Base-by-base conservation (phyloP, 2,888 invertebrate genomes). In the Cheilosia vernalis region DNA sequence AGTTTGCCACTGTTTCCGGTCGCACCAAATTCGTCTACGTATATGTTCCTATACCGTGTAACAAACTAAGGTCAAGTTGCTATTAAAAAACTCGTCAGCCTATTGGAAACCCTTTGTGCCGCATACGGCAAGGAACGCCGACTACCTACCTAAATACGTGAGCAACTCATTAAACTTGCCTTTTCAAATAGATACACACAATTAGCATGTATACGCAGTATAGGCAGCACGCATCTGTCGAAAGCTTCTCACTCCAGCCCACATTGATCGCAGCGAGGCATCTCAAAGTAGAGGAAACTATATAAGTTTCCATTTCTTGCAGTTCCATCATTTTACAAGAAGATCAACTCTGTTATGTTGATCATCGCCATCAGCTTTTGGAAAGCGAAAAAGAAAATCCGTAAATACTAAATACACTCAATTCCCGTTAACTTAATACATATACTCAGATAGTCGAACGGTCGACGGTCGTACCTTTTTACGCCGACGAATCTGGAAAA, bases 361-460 rank as follows among this genome's bases (percentile, higher is more conserved):
- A 42, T 51, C 58, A 66, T 72, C 70, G 60, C 27, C 51, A 58
- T 74, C 58, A 66, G 47, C 49, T 77, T 84, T 84, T 80, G 74
- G 70, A 84, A 84, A 84, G 80, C 83, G 74, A 84, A 84, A 80
- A 80, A 84, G 84, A 84, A 84, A 84, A 84, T 76, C 64, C 82
- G 77, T 77, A 76, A 55, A 73, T 42, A 56, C 44, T 77, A 76
- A 55, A 73, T 42, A 56, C 44, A 76, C 77, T 84, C 51, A 70
- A 70, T 66, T 84, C 84, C 84, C 84, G 84, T 84, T 84, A 84
- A 60, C 80, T 74, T 83, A 72, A 83, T 69, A 72, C 64, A n/a
- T 4, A 30, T 21, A 47, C 33, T 13, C 49, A 47, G 37, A 10
- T 37, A 37, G 60, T 56, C 27, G 27, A 27, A 27, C 27, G 27